Conservation (phyloP, 2,113 vertebrate genomes). For the Axis porcinus region DNA sequence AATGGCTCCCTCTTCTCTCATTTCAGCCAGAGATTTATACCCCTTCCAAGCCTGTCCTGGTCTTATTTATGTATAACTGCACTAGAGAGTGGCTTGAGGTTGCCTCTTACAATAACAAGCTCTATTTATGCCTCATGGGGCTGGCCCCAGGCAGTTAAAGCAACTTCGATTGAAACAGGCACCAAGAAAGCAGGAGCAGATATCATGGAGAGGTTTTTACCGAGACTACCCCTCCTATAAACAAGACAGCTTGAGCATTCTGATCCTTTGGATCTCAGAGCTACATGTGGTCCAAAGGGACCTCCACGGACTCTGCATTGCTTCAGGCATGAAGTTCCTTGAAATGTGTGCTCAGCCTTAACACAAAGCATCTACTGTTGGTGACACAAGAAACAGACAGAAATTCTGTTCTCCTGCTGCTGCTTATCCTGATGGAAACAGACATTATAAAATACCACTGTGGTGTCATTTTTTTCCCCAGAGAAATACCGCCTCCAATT, state of each 20-base stretch:
- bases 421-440: neutral
- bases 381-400: neutral
- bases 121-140: constrained; percentile 17
- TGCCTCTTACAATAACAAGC: constrained; percentile 54
- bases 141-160: neutral
- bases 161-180: neutral
- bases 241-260: neutral
- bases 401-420: neutral
- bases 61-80: constrained; percentile 45
- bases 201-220: neutral
- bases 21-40: constrained; percentile 66
- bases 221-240: neutral
- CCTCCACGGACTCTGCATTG: neutral
- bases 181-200: neutral
- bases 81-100: constrained; percentile 25
- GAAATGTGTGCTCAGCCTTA: neutral
- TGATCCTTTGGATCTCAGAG: neutral
- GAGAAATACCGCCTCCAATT: neutral
- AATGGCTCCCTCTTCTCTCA: constrained; percentile 69
- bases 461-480: neutral
- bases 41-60: constrained; percentile 16
- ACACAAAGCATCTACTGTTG: neutral
- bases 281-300: neutral
- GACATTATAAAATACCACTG: neutral
- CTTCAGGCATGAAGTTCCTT: neutral